Base-by-base conservation (phyloP, 2,113 vertebrate genomes). In the Pheucticus melanocephalus region DNA sequence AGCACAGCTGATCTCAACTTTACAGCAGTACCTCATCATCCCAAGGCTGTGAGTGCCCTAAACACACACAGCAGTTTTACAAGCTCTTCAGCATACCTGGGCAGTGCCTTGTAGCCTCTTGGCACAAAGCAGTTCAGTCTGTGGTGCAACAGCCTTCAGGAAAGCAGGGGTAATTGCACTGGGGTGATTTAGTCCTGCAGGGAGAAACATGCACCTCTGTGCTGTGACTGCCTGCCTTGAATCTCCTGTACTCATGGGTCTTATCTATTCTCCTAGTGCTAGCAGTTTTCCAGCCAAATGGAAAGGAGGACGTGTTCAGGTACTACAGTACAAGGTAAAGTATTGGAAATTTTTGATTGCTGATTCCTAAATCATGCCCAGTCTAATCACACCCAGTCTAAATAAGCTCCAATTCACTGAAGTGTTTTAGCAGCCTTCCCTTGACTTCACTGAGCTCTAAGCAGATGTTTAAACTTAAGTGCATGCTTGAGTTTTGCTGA, bases 401-500 rank as follows among this genome's bases (percentile, higher is more conserved):
- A 95, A 95, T 72, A 87, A 89, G 54, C 50, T 85, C 42, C 50
- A 90, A 25, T 60, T 70, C 76, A 63, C 51, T 80, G 75, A 89
- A 85, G 73, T 54, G 37, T 42, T 83, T 84, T 40, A 88, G 76
- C 72, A 94, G 69, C 64, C 47, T 83, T 81, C 53, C 72, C 17
- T 30, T 64, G 86, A 83, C 82, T 82, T 93, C 72, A 18, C 56
- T 28, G 76, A 88, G 44, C 69, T 70, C 60, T 85, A 73, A 86
- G 70, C 28, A 28, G 51, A 20, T 71, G 66, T 81, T 95, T 93
- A 86, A 96, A 88, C 60, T 82, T 44, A 77, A 90, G 64, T 68
- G 40, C 48, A 56, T 77, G 69, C 80, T 88, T 78, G 69, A 92
- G 65, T 93, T 95, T 83, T 95, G 95, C 93, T 96, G 93, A 96